Conservation (phyloP, 1,140 invertebrate genomes). For the Sinella curviseta region DNA sequence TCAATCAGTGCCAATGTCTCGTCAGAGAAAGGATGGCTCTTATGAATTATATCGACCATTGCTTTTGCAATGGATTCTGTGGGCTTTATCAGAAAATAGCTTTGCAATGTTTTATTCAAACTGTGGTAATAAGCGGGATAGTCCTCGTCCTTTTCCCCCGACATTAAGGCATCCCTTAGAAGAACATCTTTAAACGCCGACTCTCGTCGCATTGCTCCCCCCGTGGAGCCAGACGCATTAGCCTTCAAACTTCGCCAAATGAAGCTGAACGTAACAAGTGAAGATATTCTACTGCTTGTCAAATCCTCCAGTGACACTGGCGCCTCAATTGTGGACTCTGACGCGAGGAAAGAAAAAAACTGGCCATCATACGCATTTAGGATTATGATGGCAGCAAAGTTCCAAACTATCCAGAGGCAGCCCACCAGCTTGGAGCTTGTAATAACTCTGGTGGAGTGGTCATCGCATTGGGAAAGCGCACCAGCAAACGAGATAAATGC, state of each 20-base stretch:
- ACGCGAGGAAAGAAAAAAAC: slow-evolving; percentile 12
- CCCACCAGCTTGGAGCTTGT: not conserved
- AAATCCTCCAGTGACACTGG: not conserved
- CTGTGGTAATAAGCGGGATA: not conserved
- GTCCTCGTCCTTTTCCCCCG: not conserved
- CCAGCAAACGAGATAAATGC: not conserved
- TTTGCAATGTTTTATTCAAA: not conserved
- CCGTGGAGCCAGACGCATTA: too few species aligned
- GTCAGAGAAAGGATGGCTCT: not conserved
- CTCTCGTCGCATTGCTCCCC: not conserved
- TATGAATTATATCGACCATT: not conserved
- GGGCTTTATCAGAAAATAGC: not conserved
- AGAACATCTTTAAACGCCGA: not conserved
- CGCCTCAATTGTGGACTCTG: not conserved
- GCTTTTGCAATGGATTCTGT: not conserved
- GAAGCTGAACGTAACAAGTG: not conserved
- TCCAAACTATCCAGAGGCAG: not conserved
- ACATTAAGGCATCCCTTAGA: not conserved
- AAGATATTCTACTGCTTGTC: not conserved
- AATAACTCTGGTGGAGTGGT: not conserved
- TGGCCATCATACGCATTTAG: slow-evolving; percentile 14
- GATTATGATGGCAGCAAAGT: not conserved
- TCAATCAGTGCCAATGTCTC: not conserved
- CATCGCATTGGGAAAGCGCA: not conserved
- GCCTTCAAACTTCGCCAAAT: too few species aligned